Evolutionary conservation across 2,113 vertebrate genomes (phyloP), one percentile per base, ranked within the genome.

Genomic region (Lophura nycthemera): DNA sequence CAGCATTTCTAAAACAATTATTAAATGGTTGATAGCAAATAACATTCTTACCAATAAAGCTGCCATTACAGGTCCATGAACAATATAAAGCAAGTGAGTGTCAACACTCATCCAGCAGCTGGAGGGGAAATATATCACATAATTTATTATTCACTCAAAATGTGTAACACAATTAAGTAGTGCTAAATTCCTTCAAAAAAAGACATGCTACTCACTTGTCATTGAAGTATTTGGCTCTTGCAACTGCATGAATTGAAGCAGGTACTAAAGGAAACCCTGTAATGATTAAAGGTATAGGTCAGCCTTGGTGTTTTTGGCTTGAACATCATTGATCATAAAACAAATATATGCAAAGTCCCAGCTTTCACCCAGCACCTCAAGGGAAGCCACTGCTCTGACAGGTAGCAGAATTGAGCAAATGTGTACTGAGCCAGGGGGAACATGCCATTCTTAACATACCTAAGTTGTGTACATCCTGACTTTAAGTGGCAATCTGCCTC

Each of bases 51-150:
- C 99, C 97, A 99, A 97, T 87, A 99, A 97, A 12, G 99, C 99
- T 69, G 98, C 99, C 98, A 99, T 98, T 48, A 99, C 98, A 24
- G 99, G 99, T 42, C 99, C 99, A 17, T 99, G 99, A 89, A 99
- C 98, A 63, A 99, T 99, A 52, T 99, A 99, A 29, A 99, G 98
- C 97, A 99, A 96, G 94, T 99, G 97, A 4, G 99, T 99, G 34
- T 99, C 99, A 91, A 98, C 98, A 50, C 99, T 99, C 98, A 99
- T 99, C 99, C 99, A 99, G 97, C 99, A 99, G 95, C 99, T 99
- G 96, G 43, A 96, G 54, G 54, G 47, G 88, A 95, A 95, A 86
- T 11, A 64, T 59, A 70, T 47, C 14, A 94, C 78, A 72, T 88
- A 78, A 85, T 20, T 54, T 77, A 42, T 84, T 32, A 92, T 95